phyloP scores from a whole-genome alignment of 2,888 invertebrate species.

The Papilio protenor region DNA sequence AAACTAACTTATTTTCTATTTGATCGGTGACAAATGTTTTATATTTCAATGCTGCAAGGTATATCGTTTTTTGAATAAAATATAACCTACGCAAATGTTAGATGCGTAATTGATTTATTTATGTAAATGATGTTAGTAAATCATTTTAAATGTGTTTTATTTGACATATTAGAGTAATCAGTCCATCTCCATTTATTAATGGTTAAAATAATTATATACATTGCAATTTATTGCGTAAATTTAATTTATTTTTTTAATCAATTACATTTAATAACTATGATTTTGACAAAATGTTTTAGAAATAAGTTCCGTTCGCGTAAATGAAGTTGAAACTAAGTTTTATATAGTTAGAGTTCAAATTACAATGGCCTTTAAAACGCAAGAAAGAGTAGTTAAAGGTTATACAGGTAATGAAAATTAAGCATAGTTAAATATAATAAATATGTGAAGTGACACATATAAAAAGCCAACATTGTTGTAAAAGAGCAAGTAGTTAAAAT shows the following conservation, averaged over 20 bases:
- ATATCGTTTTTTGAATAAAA: not conserved
- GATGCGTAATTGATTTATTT: conserved; percentile 35
- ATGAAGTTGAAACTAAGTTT: not conserved
- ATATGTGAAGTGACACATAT: not conserved
- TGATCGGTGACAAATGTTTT: not conserved
- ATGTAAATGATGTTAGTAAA: conserved; percentile 17
- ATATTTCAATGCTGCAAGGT: not conserved
- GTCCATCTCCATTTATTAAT: conserved; percentile 29
- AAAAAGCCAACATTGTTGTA: not conserved
- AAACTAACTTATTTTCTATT: not conserved
- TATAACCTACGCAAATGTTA: conserved; percentile 37
- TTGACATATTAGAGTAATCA: conserved; percentile 11
- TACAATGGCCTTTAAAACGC: not conserved
- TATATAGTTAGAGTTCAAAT: not conserved
- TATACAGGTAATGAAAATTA: not conserved
- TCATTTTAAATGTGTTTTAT: conserved; percentile 28
- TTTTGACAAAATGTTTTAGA: conserved; percentile 16
- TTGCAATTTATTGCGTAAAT: conserved; percentile 28
- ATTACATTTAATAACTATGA: conserved; percentile 21
- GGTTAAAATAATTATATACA: conserved; percentile 11
- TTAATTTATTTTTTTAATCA: conserved; percentile 1
- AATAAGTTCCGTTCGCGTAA: not conserved
- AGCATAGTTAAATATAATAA: not conserved
- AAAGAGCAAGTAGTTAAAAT: not conserved
- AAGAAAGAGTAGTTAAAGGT: not conserved